A percentile compares a stretch with the other conserved stretches of the same genome.
These are phyloP conservation scores for Sylvia borin DNA, from an alignment of 2,797 vertebrate genomes.

Conservation along the genomic window DNA sequence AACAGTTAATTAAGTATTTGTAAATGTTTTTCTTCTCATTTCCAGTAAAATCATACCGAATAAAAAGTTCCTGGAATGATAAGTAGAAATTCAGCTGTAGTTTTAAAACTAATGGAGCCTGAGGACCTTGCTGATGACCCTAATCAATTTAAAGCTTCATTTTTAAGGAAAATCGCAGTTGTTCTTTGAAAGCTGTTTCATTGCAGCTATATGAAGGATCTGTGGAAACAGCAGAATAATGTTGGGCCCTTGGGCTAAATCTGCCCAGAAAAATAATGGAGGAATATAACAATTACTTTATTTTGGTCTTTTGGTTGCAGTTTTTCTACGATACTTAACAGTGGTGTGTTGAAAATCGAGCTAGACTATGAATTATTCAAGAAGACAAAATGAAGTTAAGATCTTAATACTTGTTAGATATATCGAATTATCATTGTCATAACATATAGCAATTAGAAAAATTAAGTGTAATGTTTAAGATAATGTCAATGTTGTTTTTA, in stretches of 20 bases:
- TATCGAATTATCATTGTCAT: background rate
- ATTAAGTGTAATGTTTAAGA: background rate
- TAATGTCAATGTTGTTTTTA: background rate
- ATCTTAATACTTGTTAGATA: background rate
- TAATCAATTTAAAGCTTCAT: background rate
- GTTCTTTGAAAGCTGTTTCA: background rate
- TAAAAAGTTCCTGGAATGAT: background rate
- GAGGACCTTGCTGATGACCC: background rate
- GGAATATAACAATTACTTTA: background rate
- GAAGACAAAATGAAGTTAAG: background rate
- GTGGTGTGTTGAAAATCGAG: background rate
- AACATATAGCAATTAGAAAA: background rate
- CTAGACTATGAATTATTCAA: background rate
- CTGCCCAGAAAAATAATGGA: background rate
- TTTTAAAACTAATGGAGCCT: background rate
- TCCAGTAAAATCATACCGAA: background rate
- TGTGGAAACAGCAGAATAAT: background rate
- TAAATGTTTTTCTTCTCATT: background rate
- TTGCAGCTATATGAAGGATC: background rate
- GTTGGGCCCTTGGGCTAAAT: background rate
- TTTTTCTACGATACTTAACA: background rate
- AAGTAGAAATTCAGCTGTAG: background rate
- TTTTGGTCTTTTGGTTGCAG: fast-evolving
- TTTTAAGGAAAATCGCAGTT: background rate
- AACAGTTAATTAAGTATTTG: background rate